Conservation (phyloP, 2,888 invertebrate genomes). For the Craniophora ligustri region DNA sequence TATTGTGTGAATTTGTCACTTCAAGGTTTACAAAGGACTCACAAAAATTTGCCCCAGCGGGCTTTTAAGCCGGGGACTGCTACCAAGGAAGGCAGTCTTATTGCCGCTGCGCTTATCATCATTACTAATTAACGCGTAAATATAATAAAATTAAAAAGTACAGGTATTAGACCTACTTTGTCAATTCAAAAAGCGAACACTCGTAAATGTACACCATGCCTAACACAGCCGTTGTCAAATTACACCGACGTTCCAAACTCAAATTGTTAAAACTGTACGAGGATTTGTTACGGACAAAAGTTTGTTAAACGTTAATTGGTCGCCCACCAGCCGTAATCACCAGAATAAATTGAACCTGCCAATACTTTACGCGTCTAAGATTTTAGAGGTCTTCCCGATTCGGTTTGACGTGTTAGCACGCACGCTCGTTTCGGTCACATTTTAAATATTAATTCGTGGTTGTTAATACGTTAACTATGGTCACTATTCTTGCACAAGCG, state of each 20-base stretch:
- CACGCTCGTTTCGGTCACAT: constrained; percentile 74
- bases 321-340: constrained; percentile 70
- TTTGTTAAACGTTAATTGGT: constrained; percentile 86
- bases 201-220: constrained; percentile 58
- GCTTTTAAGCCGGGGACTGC: no score
- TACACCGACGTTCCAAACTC: constrained; percentile 78
- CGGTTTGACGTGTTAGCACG: constrained; percentile 57
- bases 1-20: no score
- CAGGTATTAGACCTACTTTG: no score
- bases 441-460: constrained; percentile 79
- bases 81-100: no score
- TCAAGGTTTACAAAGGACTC: no score
- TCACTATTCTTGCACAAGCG: constrained; percentile 73
- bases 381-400: constrained; percentile 14
- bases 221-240: constrained; percentile 74
- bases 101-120: no score
- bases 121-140: no score
- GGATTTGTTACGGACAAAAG: constrained; percentile 82
- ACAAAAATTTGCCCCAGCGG: no score
- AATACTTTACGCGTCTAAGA: not conserved
- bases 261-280: constrained; percentile 88
- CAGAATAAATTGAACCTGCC: constrained; percentile 56
- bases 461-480: constrained; percentile 81
- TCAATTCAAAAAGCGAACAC: constrained; percentile 6
- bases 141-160: no score